Base-by-base conservation (phyloP, 2,888 invertebrate species). In the Calliopum simillimum region DNA sequence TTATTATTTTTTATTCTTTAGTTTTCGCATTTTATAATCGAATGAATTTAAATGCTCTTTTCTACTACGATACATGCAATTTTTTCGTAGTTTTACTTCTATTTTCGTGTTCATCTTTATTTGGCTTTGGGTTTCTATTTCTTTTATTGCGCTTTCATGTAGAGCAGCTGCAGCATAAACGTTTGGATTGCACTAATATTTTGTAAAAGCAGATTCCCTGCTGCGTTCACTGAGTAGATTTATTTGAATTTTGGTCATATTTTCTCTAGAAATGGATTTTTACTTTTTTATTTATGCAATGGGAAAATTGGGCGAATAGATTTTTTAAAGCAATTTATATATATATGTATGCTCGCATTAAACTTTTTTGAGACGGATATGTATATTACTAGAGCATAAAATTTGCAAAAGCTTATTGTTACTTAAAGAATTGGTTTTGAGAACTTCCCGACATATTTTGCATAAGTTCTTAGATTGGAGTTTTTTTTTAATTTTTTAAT, bases 1-100 rank as follows among this genome's bases (percentile, higher is more conserved):
- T 33, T 8, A 8, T 33, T 33, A 33, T 33, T 33, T 2, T n/a
- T n/a, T n/a, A n/a, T n/a, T n/a, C n/a, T n/a, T n/a, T n/a, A n/a
- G n/a, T n/a, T n/a, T n/a, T n/a, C n/a, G n/a, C 14, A n/a, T 59
- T 70, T 61, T 70, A 61, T 53, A 61, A 70, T 70, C 58, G 44
- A 61, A 25, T 41, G 25, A 66, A 19, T 64, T 70, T 70, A 2
- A 61, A 66, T 70, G 33, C 33, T n/a, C 46, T 61, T 46, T 19
- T 41, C n/a, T 25, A 4, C 49, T 49, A 47, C 46, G 69, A 63
- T 69, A 16, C 46, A 58, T 67, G 53, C 2, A 5, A 44, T 44
- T 33, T 25, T 19, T 46, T n/a, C 14, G 44, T 13, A 16, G 4
- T 63, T 59, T 12, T 23, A 21, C 19, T 4, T 53, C 19, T 19